Conservation (phyloP, 2,888 invertebrate genomes). For the Gonocerus acuteangulatus region DNA sequence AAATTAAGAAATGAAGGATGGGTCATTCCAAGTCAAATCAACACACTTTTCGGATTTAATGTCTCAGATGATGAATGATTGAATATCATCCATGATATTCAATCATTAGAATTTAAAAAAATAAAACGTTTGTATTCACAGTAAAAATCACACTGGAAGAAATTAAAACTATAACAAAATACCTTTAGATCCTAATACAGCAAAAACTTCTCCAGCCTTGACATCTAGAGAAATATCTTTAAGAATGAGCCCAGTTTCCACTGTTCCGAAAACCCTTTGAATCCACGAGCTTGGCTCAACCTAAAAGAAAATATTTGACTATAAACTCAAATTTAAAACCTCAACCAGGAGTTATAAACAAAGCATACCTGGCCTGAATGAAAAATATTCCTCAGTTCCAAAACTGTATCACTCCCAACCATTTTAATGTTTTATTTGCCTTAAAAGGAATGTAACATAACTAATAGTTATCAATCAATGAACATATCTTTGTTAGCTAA, state of each 20-base stretch:
- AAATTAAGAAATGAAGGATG: too few relatives aligned
- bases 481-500: too few relatives aligned
- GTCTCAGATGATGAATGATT: too few relatives aligned
- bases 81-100: too few relatives aligned
- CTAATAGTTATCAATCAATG: too few relatives aligned
- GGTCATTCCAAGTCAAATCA: too few relatives aligned
- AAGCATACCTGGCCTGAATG: conserved; percentile 73
- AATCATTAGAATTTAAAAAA: too few relatives aligned
- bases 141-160: too few relatives aligned
- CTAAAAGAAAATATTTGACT: conserved; percentile 44
- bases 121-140: too few relatives aligned
- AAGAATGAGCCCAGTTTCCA: conserved; percentile 76
- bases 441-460: too few relatives aligned
- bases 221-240: conserved; percentile 88
- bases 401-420: conserved; percentile 67
- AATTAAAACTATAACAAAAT: too few relatives aligned
- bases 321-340: background rate
- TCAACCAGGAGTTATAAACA: background rate
- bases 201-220: conserved; percentile 87
- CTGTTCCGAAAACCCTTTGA: conserved; percentile 64
- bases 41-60: too few relatives aligned
- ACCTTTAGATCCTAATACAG: conserved; percentile 89
- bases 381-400: conserved; percentile 81
- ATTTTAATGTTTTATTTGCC: conserved; percentile 31
- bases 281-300: conserved; percentile 73